These are phyloP conservation scores for Oophaga pumilio DNA, from an alignment of 2,113 vertebrate genomes.

Conservation along the genomic window DNA sequence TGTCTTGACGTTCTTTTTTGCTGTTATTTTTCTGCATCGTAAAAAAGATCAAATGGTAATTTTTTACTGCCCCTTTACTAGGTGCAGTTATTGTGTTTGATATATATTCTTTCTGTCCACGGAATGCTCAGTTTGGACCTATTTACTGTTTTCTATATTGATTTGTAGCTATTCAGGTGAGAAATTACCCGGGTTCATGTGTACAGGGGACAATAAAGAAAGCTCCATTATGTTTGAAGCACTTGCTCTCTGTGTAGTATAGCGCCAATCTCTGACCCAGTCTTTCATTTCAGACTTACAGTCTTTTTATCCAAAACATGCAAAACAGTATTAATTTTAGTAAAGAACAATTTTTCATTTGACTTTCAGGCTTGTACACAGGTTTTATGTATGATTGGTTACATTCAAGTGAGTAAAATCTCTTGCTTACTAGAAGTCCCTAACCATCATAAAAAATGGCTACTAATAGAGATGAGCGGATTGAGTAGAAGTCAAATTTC, in stretches of 20 bases:
- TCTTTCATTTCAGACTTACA: neutral
- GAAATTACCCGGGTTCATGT: neutral
- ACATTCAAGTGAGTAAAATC: no score
- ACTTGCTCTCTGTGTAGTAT: neutral
- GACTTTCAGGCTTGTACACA: no score
- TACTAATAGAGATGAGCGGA: no score
- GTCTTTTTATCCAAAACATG: neutral
- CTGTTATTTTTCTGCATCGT: constrained; percentile 5
- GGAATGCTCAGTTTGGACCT: neutral
- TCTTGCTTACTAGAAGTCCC: no score
- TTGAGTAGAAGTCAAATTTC: no score
- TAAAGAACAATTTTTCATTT: no score
- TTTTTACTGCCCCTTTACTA: constrained; percentile 20
- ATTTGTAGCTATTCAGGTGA: constrained; percentile 20
- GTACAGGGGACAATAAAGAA: neutral
- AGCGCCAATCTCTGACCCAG: neutral
- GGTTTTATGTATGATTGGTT: no score
- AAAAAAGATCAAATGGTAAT: constrained; percentile 20
- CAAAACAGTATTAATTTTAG: neutral
- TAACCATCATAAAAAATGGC: no score
- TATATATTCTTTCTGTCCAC: neutral
- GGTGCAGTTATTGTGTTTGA: neutral
- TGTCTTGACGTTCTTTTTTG: neutral
- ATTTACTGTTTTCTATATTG: constrained; percentile 29
- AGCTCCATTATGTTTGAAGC: neutral